These are phyloP conservation scores for Falco rusticolus DNA, from an alignment of 2,797 vertebrate genomes.

Conservation along the genomic window DNA sequence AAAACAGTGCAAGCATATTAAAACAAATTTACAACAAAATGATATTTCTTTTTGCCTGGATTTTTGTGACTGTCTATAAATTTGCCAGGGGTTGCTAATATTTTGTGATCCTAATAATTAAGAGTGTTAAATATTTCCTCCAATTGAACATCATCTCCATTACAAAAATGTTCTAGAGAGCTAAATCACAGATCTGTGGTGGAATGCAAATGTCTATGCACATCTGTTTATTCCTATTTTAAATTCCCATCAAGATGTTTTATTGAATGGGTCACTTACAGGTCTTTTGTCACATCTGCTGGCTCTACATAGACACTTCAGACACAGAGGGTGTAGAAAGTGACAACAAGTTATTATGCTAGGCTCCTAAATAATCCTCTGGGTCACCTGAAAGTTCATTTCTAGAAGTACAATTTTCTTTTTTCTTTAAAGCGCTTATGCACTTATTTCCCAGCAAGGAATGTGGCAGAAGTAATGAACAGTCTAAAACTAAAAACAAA, in stretches of 20 bases:
- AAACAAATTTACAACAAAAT: neutral
- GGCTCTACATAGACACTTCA: neutral
- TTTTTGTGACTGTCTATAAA: neutral
- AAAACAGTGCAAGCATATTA: neutral
- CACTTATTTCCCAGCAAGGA: neutral
- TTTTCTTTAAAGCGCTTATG: neutral
- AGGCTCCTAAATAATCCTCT: neutral
- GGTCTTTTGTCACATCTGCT: neutral
- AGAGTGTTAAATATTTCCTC: neutral
- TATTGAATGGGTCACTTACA: neutral
- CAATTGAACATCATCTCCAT: neutral
- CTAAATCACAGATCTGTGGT: neutral
- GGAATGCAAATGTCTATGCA: neutral
- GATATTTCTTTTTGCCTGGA: neutral
- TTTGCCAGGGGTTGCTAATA: neutral
- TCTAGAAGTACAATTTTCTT: neutral
- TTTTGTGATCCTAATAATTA: neutral
- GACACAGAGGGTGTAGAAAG: neutral
- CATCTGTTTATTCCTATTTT: neutral
- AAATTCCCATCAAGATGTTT: neutral
- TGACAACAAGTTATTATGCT: fast-evolving
- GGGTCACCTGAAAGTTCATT: neutral
- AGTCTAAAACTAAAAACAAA: neutral
- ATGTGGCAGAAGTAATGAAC: neutral
- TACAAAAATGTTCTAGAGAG: neutral